phyloP scores from a whole-genome alignment of 2,888 invertebrate genomes.

The Eutolmus rufibarbis region DNA sequence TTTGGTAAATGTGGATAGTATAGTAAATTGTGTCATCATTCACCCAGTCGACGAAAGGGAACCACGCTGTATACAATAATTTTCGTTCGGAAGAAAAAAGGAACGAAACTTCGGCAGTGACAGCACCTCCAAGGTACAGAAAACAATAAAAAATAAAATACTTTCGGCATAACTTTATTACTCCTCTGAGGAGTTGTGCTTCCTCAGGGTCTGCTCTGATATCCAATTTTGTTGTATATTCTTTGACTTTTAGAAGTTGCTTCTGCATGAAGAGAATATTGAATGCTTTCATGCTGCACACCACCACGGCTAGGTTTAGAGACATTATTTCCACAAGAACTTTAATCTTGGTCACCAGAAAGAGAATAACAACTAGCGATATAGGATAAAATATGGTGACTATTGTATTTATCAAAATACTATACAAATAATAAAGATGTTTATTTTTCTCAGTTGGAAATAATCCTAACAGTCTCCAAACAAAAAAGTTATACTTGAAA shows the following conservation, averaged over 20 bases:
- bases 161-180: background rate
- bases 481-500: background rate
- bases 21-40: background rate
- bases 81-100: background rate
- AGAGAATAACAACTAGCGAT: background rate
- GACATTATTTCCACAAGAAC: background rate
- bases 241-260: background rate
- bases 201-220: background rate
- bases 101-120: background rate
- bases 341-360: background rate
- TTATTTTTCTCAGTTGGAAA: background rate
- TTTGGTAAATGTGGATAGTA: background rate
- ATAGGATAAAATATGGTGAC: background rate
- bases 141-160: background rate
- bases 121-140: background rate
- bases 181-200: background rate
- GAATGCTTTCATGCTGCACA: background rate
- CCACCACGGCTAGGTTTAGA: background rate
- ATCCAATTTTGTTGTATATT: background rate
- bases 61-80: background rate
- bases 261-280: background rate
- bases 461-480: background rate
- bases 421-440: background rate
- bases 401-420: background rate
- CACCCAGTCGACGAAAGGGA: background rate